Percentiles rank a stretch among this genome's conserved stretches.
These are phyloP conservation scores for Mythimna albipuncta DNA, from an alignment of 2,888 invertebrate genomes.

Conservation along the genomic window DNA sequence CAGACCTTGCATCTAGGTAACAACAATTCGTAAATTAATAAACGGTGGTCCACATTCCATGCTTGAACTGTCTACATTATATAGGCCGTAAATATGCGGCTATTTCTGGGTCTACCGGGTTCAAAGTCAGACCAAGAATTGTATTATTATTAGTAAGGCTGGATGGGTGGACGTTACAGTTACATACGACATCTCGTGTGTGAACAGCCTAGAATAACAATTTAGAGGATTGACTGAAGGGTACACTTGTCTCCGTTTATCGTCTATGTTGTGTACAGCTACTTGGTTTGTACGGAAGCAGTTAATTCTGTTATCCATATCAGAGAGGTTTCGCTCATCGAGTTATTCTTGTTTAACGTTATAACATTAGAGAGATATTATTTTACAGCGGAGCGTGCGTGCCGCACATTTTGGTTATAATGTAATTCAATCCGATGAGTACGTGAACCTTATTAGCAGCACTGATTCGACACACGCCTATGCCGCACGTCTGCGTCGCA, in stretches of 20 bases:
- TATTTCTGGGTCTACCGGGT: not conserved
- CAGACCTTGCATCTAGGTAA: too few species aligned
- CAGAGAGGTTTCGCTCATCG: slow-evolving; percentile 17
- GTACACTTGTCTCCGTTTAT: not conserved
- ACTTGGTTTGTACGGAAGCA: slow-evolving; percentile 7
- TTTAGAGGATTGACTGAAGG: not conserved
- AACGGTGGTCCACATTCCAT: slow-evolving; percentile 8
- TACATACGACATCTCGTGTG: too few species aligned
- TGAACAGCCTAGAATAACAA: not conserved
- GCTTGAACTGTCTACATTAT: not conserved
- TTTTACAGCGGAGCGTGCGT: slow-evolving; percentile 18
- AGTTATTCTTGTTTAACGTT: slow-evolving; percentile 36
- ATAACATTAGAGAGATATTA: slow-evolving; percentile 29
- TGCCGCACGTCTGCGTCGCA: not conserved
- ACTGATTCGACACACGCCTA: not conserved
- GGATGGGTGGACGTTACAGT: not conserved
- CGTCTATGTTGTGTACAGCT: not conserved
- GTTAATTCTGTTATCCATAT: slow-evolving; percentile 22
- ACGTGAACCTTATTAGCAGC: slow-evolving; percentile 33
- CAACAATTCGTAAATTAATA: not conserved
- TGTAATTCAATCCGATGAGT: slow-evolving; percentile 36
- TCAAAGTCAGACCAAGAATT: not conserved
- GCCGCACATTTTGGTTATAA: slow-evolving; percentile 4
- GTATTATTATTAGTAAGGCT: not conserved
- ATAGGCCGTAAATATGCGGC: not conserved